Base-by-base conservation (phyloP, 2,888 invertebrate genomes). In the Oligia latruncula region DNA sequence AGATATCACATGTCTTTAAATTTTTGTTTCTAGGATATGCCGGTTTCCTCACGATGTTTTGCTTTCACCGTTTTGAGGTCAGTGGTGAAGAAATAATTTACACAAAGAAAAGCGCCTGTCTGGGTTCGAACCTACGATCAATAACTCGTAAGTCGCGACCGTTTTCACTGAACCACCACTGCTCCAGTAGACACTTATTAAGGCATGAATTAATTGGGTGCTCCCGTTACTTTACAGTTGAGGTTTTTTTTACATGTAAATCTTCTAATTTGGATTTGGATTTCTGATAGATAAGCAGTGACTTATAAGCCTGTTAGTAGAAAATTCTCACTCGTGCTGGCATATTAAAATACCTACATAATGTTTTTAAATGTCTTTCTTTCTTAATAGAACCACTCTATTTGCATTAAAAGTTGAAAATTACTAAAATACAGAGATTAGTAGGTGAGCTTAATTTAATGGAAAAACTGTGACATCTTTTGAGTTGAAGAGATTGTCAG, bases 141-240 rank as follows among this genome's bases (percentile, higher is more conserved):
- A 55, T 20, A 55, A 55, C 40, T 40, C 40, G 40, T 40, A 40
- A 40, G 55, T 55, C 8, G 55, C 20, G 55, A 20, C 20, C 0
- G 20, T 55, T 55, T 23, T 6, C 23, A 55, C 20, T 55, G 55
- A 0, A 3, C 5, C 17, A 4, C 0, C 55, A 55, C 55, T 20
- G 23, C 20, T 23, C 2, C 8, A 84, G 70, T 82, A 73, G 52
- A 46, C 79, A 77, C 74, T 85, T 87, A 89, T 82, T 71, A 83
- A 71, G 81, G 81, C 77, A 88, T 83, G 81, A 55, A 74, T 88
- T 89, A 85, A 87, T 89, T 89, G 80, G 83, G 60, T 40, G 46
- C 29, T 77, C 20, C 80, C 71, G 72, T 83, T 85, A 77, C n/a
- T 76, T 62, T 29, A n/a, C 4, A 40, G 29, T n/a, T 6, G 23